Evolutionary conservation across 2,113 vertebrate species (phyloP).

Genomic region (Peucedramus taeniatus): DNA sequence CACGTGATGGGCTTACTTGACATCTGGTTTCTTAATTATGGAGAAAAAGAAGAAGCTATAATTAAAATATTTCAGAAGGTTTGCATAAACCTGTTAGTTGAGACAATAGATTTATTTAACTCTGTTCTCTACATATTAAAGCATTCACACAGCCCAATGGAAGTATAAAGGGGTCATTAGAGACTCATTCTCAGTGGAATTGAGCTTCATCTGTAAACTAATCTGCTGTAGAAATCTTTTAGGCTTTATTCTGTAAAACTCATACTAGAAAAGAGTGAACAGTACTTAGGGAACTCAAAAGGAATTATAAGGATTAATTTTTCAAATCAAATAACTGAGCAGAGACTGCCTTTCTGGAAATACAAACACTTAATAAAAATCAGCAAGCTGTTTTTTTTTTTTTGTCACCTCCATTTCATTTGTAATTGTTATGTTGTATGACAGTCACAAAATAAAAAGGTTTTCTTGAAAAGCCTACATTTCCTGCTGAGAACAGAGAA

Average conservation of each 20-base stretch:
- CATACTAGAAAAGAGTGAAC: slow-evolving; percentile 41
- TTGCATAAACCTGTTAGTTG: slow-evolving; percentile 67
- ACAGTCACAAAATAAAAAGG: slow-evolving; percentile 60
- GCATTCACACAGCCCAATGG: slow-evolving; percentile 52
- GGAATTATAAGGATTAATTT: slow-evolving; percentile 61
- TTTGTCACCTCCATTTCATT: slow-evolving; percentile 45
- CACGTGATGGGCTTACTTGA: slow-evolving; percentile 49
- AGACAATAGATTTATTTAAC: slow-evolving; percentile 70
- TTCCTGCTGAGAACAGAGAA: slow-evolving; percentile 50
- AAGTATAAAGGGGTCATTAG: slow-evolving; percentile 63
- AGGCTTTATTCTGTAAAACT: slow-evolving; percentile 63
- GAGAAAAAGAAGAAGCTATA: slow-evolving; percentile 69
- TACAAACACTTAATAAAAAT: slow-evolving; percentile 43
- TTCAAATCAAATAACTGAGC: slow-evolving; percentile 59
- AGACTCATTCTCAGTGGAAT: slow-evolving; percentile 60
- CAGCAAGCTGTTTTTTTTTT: slow-evolving; percentile 13
- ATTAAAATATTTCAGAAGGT: slow-evolving; percentile 72
- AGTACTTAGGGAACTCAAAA: slow-evolving; percentile 60
- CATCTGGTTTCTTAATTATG: slow-evolving; percentile 70
- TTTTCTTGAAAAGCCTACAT: slow-evolving; percentile 42
- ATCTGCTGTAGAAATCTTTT: slow-evolving; percentile 56
- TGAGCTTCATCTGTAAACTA: slow-evolving; percentile 60
- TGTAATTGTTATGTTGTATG: slow-evolving; percentile 62
- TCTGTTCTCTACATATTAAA: slow-evolving; percentile 62
- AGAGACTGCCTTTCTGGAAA: slow-evolving; percentile 38